phyloP scores from a whole-genome alignment of 2,888 invertebrate genomes.

The Volucella inflata region DNA sequence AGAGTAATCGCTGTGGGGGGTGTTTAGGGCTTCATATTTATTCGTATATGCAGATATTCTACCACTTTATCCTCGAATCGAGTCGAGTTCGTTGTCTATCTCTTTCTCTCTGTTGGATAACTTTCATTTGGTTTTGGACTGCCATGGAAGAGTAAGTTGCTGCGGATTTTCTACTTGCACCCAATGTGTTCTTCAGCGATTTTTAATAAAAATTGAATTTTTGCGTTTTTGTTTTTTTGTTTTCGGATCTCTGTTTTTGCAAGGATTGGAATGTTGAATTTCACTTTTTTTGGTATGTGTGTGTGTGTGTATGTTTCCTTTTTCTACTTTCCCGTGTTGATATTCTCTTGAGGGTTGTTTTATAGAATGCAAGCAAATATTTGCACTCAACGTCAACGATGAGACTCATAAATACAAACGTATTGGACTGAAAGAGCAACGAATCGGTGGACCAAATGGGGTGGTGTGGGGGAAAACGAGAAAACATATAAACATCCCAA shows the following conservation, averaged over 20 bases:
- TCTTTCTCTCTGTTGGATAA: too few relatives aligned
- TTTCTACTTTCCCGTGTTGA: constrained; percentile 79
- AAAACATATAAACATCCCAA: background rate
- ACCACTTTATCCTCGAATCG: constrained; percentile 26
- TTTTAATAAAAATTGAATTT: constrained; percentile 51
- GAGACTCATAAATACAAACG: constrained; percentile 83
- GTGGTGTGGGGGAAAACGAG: background rate
- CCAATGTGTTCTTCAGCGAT: constrained; percentile 29
- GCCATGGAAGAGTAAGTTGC: background rate
- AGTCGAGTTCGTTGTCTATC: background rate
- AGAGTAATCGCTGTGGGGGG: background rate
- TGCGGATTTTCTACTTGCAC: constrained; percentile 20
- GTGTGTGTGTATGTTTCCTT: constrained; percentile 12
- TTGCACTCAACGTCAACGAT: constrained; percentile 81
- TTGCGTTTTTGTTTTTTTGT: constrained; percentile 20
- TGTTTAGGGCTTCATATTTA: constrained; percentile 20
- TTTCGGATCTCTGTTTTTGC: background rate
- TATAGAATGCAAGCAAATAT: constrained; percentile 83
- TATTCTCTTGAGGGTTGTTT: constrained; percentile 82
- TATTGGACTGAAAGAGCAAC: constrained; percentile 29
- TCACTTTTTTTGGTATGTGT: constrained; percentile 35
- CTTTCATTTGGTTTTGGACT: too few relatives aligned
- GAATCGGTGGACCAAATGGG: background rate
- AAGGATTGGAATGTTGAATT: constrained; percentile 55
- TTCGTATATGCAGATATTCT: background rate